These are phyloP conservation scores for Eulemur coronatus DNA, from an alignment of 2,797 vertebrate genomes.

Conservation along the genomic window DNA sequence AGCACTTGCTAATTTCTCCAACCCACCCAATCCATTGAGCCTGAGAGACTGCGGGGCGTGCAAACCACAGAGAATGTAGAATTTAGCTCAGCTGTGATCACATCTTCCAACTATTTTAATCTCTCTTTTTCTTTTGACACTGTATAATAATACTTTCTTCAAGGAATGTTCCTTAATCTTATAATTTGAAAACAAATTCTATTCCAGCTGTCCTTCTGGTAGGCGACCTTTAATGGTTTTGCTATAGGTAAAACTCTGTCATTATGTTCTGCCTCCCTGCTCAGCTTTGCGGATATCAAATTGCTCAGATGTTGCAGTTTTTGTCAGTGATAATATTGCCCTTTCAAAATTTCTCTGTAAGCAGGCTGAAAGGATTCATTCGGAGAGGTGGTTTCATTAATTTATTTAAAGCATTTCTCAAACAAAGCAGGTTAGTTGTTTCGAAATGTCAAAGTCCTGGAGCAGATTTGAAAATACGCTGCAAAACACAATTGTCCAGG, in stretches of 20 bases:
- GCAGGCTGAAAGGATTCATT: conserved; percentile 78
- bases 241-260: conserved; percentile 78
- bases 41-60: neutral
- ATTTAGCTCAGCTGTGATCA: conserved; percentile 76
- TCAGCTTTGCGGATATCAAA: conserved; percentile 77
- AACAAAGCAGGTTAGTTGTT: conserved; percentile 82
- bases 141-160: conserved; percentile 80
- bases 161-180: conserved; percentile 82
- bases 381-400: conserved; percentile 79
- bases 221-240: conserved; percentile 82
- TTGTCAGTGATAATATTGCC: conserved; percentile 84
- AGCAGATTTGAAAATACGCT: conserved; percentile 75
- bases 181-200: conserved; percentile 85
- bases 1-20: conserved; percentile 50
- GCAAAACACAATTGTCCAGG: conserved; percentile 74
- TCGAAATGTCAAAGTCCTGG: conserved; percentile 82
- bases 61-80: conserved; percentile 40
- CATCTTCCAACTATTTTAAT: conserved; percentile 76
- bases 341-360: conserved; percentile 79
- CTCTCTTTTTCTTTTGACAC: conserved; percentile 77
- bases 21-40: neutral
- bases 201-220: conserved; percentile 80
- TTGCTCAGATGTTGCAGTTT: conserved; percentile 76
- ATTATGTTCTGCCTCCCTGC: conserved; percentile 75
- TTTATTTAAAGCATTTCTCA: conserved; percentile 85